Base-by-base conservation (phyloP, 2,888 invertebrate species). In the Hymenopus coronatus region DNA sequence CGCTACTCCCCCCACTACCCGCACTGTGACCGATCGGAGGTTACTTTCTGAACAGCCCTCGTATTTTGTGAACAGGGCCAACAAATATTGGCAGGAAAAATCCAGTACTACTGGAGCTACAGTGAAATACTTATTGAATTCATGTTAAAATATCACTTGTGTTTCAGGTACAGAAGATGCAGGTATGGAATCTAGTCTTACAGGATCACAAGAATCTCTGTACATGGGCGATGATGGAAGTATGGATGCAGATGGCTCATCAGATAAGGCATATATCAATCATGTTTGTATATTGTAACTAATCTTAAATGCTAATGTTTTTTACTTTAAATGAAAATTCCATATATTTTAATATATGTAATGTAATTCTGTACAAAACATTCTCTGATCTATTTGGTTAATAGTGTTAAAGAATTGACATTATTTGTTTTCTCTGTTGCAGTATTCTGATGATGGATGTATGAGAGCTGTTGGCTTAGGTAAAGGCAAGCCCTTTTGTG, bases 401-500 rank as follows among this genome's bases (percentile, higher is more conserved):
- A 33, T 0, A 40, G 40, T 40, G 40, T 40, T 40, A 40, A 40
- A 1, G 40, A 12, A 40, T 12, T 40, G 12, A 40, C 9, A 40
- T 9, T 40, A 40, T 40, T 28, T 70, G 25, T 30, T 46, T 83
- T 87, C 20, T n/a, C 89, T 88, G 28, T 87, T 85, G 12, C 27
- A 88, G 83, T 88, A 90, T 70, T 81, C 82, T 83, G 89, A 89
- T 7, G 90, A 90, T 30, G 46, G 84, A 28, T 33, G 90, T 91
- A 6, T 91, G 91, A 46, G 92, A 92, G 93, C 93, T 90, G 94
- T 96, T 90, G 97, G 97, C 86, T 94, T 97, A 85, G 97, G 97
- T 0, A 97, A 97, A 93, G 97, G 97, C 82, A 97, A 97, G 92
- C 97, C 97, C 0, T 97, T 95, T 92, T 95, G 96, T 90, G 96